These are phyloP conservation scores for Stomorhina lunata DNA, from an alignment of 2,888 invertebrate genomes.

Conservation along the genomic window DNA sequence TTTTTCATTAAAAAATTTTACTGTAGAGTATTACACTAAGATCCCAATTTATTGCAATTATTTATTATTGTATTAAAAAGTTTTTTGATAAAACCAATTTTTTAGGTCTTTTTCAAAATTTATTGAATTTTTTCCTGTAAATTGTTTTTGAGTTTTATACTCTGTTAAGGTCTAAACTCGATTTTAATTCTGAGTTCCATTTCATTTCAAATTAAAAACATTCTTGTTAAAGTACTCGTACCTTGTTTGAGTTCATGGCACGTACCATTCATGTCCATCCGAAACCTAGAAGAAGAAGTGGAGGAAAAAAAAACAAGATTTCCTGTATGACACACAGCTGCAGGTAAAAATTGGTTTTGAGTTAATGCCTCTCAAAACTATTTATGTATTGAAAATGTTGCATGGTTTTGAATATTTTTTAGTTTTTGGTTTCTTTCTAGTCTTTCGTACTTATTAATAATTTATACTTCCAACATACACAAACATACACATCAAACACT, in stretches of 20 bases:
- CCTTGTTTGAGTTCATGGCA: conserved; percentile 40
- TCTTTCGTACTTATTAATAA: no score
- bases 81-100: no score
- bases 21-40: no score
- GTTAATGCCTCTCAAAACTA: background rate
- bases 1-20: no score
- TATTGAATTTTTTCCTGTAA: background rate
- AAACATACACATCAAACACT: background rate
- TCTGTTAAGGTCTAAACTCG: background rate
- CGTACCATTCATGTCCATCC: conserved; percentile 44
- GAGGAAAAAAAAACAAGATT: conserved; percentile 34
- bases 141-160: background rate
- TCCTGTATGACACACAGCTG: conserved; percentile 63
- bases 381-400: conserved; percentile 15
- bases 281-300: background rate
- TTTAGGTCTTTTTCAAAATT: background rate
- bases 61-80: no score
- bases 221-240: background rate
- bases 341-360: conserved; percentile 35
- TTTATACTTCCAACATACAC: background rate
- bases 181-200: background rate
- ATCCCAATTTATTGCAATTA: no score
- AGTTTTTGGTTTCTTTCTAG: background rate
- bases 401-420: conserved; percentile 13
- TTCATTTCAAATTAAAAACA: background rate